These are phyloP conservation scores for Capromys pilorides DNA, from an alignment of 2,797 vertebrate genomes.

Conservation along the genomic window DNA sequence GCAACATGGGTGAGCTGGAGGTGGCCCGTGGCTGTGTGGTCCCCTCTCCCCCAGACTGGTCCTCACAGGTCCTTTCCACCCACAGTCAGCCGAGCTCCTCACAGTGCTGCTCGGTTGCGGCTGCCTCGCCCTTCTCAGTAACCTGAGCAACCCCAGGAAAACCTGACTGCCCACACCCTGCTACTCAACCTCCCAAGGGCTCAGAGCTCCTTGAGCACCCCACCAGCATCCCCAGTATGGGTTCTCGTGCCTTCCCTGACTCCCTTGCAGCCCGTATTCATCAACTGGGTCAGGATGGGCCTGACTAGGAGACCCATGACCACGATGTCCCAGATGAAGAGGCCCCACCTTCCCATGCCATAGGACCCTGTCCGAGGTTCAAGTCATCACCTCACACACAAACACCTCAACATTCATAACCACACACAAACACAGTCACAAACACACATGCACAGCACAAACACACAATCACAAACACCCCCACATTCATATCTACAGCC, in stretches of 20 bases:
- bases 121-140: background rate
- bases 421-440: background rate
- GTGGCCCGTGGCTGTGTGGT: background rate
- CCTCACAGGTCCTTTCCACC: background rate
- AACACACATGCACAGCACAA: background rate
- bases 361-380: background rate
- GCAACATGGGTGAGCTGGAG: background rate
- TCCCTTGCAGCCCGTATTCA: background rate
- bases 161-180: rapidly evolving
- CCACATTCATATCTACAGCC: background rate
- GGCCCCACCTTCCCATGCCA: no score
- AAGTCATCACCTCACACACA: background rate
- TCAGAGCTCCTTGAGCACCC: background rate
- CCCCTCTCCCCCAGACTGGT: background rate
- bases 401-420: background rate
- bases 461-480: background rate
- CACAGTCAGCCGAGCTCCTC: background rate
- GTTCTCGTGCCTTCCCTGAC: background rate
- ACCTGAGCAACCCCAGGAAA: background rate
- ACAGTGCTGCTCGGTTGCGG: background rate
- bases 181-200: background rate
- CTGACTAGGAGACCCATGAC: no score
- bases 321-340: background rate
- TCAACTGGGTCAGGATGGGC: background rate
- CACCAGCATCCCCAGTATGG: background rate